phyloP scores from a whole-genome alignment of 2,113 vertebrate genomes.

The Myotis lucifugus region DNA sequence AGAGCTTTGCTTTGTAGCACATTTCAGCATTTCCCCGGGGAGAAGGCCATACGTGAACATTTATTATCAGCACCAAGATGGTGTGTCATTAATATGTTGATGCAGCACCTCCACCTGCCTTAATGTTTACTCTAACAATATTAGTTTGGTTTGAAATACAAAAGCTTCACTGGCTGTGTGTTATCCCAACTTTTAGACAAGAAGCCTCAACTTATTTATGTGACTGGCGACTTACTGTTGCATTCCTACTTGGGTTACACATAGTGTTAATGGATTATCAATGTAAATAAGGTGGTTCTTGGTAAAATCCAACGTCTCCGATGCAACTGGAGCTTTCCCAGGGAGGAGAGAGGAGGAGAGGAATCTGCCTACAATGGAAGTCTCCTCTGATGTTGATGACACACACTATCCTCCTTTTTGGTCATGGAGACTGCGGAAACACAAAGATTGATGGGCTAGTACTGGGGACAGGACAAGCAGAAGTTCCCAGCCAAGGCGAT shows the following conservation, averaged over 20 bases:
- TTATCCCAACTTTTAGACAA: slow-evolving; percentile 76
- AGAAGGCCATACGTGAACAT: slow-evolving; percentile 52
- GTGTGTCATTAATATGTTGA: slow-evolving; percentile 82
- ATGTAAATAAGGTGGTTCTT: slow-evolving; percentile 60
- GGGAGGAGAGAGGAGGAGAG: neutral
- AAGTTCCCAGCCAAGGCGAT: neutral
- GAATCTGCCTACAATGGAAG: slow-evolving; percentile 37
- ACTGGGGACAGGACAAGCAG: neutral
- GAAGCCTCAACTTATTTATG: slow-evolving; percentile 72
- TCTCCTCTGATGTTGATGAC: neutral
- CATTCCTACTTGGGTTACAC: slow-evolving; percentile 27
- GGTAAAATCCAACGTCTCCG: neutral
- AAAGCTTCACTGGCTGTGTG: slow-evolving; percentile 60
- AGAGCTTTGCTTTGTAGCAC: slow-evolving; percentile 48
- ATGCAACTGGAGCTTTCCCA: neutral
- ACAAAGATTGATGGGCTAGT: slow-evolving; percentile 37
- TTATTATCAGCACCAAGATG: slow-evolving; percentile 59
- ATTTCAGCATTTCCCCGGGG: slow-evolving; percentile 65
- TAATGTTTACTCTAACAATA: slow-evolving; percentile 75
- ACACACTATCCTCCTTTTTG: neutral
- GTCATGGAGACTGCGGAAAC: neutral
- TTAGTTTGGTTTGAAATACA: slow-evolving; percentile 78
- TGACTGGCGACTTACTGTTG: slow-evolving; percentile 72
- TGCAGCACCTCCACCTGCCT: slow-evolving; percentile 73
- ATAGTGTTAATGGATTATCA: slow-evolving; percentile 68